These are phyloP conservation scores for Castor canadensis DNA, from an alignment of 2,113 vertebrate species.

Conservation along the genomic window DNA sequence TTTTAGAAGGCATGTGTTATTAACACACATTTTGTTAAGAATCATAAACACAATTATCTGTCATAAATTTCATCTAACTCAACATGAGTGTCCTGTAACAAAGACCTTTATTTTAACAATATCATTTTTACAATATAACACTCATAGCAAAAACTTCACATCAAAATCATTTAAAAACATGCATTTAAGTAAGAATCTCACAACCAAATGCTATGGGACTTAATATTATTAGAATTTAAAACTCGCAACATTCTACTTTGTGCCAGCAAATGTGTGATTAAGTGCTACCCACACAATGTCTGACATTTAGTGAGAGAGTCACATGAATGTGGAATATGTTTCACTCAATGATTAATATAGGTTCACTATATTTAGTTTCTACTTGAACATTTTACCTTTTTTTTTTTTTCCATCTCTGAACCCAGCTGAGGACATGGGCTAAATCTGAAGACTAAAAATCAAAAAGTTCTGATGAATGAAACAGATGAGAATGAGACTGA, in stretches of 20 bases:
- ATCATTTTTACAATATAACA: slow-evolving; percentile 28
- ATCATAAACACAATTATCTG: slow-evolving; percentile 32
- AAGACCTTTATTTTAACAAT: slow-evolving; percentile 12
- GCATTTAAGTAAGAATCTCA: slow-evolving; percentile 32
- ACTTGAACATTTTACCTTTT: slow-evolving; percentile 43
- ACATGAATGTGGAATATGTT: neutral
- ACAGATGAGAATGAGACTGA: neutral
- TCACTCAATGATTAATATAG: slow-evolving; percentile 59
- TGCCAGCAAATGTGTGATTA: slow-evolving; percentile 27
- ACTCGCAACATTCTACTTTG: neutral
- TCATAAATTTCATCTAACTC: slow-evolving; percentile 29
- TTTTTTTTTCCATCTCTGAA: neutral
- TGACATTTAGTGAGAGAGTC: slow-evolving; percentile 49
- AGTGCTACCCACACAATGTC: slow-evolving; percentile 32
- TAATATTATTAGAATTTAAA: slow-evolving; percentile 17
- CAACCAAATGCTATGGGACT: neutral
- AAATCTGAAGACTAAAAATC: slow-evolving; percentile 41
- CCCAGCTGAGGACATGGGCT: slow-evolving; percentile 19
- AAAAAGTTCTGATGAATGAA: slow-evolving; percentile 57
- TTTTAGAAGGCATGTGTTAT: neutral
- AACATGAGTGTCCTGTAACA: neutral
- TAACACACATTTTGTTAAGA: neutral
- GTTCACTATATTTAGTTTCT: slow-evolving; percentile 65
- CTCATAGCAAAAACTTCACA: slow-evolving; percentile 7
- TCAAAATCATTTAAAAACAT: slow-evolving; percentile 35